Percentiles rank a stretch among this genome's conserved stretches.
phyloP scores from a whole-genome alignment of 1,140 invertebrate species.

The Cydia fagiglandana region DNA sequence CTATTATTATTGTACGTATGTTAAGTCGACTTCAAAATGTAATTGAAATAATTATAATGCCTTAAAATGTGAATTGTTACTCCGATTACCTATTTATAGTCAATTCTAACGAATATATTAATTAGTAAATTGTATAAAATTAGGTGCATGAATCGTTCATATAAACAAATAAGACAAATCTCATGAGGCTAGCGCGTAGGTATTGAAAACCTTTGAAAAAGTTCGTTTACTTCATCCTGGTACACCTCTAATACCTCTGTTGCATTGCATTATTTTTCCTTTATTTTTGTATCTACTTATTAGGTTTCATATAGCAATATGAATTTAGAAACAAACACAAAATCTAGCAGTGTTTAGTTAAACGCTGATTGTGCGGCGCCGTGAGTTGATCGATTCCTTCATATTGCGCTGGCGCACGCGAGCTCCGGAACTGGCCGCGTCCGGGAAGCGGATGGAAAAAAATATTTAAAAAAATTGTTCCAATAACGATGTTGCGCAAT shows the following conservation, averaged over 20 bases:
- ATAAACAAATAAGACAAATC: constrained; percentile 63
- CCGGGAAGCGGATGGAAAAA: constrained; percentile 67
- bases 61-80: constrained; percentile 58
- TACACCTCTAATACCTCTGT: neutral
- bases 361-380: neutral
- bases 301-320: neutral
- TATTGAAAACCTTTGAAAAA: neutral
- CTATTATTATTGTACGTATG: constrained; percentile 24
- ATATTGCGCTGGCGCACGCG: constrained; percentile 49
- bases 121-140: constrained; percentile 55
- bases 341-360: neutral
- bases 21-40: constrained; percentile 32
- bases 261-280: neutral
- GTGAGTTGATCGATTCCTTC: constrained; percentile 40
- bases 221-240: constrained; percentile 2
- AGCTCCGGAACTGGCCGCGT: constrained; percentile 58
- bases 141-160: constrained; percentile 52
- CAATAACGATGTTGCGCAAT: constrained; percentile 70
- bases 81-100: constrained; percentile 74
- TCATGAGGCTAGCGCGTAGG: constrained; percentile 58
- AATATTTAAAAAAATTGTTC: constrained; percentile 55
- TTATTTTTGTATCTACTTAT: neutral
- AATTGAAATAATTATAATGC: constrained; percentile 35
- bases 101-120: constrained; percentile 49
- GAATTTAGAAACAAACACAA: neutral